Base-by-base conservation (phyloP, 2,113 vertebrate species). In the Larimichthys crocea region DNA sequence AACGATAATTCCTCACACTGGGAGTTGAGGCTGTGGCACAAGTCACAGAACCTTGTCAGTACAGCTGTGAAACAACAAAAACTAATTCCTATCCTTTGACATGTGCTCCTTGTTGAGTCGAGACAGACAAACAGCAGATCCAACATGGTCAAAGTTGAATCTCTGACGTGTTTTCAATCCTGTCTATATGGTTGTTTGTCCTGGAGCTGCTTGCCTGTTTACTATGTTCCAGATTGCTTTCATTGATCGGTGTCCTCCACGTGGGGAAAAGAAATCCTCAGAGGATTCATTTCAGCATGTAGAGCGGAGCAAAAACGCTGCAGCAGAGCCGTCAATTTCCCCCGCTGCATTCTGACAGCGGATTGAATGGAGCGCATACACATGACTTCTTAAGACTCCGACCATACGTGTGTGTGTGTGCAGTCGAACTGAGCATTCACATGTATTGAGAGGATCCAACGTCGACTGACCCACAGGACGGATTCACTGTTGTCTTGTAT, bases 211-310 rank as follows among this genome's bases (percentile, higher is more conserved):
- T 71, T 42, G 80, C 77, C 84, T 90, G 87, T 94, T 94, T 91
- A 91, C 82, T 62, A 85, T 79, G 81, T 74, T 80, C 76, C 84
- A 92, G 91, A 94, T 94, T 92, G 86, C 91, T 93, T 93, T 87
- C 87, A 95, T 93, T 88, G 93, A 95, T 94, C 70, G 42, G 6
- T 49, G 76, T 65, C 3, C 19, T 87, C 72, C 74, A 59, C 80
- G 69, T 66, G 19, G 73, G 67, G 46, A 78, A 66, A 86, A 86
- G 65, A 79, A 90, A 80, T 85, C 77, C 83, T 80, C 74, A 2
- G 72, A 89, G 84, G 76, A 92, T 93, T 90, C 49, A 84, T 92
- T 90, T 90, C 68, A 81, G 69, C 87, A 81, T 20, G 52, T 10
- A 69, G 46, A 48, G 69, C 20, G 3, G 26, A 26, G 66, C 49